Percentiles rank a stretch among this genome's conserved stretches.
These are phyloP conservation scores for Drosophila anomelani DNA, from an alignment of 2,888 invertebrate genomes.

Conservation along the genomic window DNA sequence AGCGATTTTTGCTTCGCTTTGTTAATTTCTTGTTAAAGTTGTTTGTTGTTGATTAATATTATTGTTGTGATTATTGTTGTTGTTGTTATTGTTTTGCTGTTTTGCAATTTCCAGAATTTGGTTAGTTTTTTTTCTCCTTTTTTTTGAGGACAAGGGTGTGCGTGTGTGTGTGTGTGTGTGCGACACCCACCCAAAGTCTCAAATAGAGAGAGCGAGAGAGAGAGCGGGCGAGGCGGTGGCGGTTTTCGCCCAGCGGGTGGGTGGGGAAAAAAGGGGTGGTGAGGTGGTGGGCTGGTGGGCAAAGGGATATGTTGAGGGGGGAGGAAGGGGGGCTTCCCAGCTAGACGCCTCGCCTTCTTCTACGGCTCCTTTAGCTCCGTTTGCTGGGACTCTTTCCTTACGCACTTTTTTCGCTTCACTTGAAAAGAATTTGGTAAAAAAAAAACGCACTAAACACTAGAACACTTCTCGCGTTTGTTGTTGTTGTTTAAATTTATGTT, in stretches of 20 bases:
- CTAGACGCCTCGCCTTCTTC: slow-evolving; percentile 70
- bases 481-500: slow-evolving; percentile 23
- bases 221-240: slow-evolving; percentile 21
- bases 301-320: neutral
- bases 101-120: slow-evolving; percentile 35
- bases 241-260: slow-evolving; percentile 23
- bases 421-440: slow-evolving; percentile 63
- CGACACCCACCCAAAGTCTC: slow-evolving; percentile 6
- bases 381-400: slow-evolving; percentile 23
- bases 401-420: slow-evolving; percentile 52
- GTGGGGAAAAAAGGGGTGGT: slow-evolving; percentile 3
- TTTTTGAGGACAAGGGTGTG: slow-evolving; percentile 33
- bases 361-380: slow-evolving; percentile 43
- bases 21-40: neutral
- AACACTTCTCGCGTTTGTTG: slow-evolving; percentile 29
- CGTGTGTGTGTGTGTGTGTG: slow-evolving; percentile 14
- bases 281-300: neutral
- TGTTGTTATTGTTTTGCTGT: slow-evolving; percentile 3
- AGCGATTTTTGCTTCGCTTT: neutral
- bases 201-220: slow-evolving; percentile 1
- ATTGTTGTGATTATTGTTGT: neutral
- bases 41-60: neutral
- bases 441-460: slow-evolving; percentile 2
- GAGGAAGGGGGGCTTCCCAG: slow-evolving; percentile 14
- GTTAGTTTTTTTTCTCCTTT: slow-evolving; percentile 15